A percentile compares a stretch with the other conserved stretches of the same genome.
These are phyloP conservation scores for Phyllostomus hastatus DNA, from an alignment of 2,113 vertebrate species.

Conservation along the genomic window DNA sequence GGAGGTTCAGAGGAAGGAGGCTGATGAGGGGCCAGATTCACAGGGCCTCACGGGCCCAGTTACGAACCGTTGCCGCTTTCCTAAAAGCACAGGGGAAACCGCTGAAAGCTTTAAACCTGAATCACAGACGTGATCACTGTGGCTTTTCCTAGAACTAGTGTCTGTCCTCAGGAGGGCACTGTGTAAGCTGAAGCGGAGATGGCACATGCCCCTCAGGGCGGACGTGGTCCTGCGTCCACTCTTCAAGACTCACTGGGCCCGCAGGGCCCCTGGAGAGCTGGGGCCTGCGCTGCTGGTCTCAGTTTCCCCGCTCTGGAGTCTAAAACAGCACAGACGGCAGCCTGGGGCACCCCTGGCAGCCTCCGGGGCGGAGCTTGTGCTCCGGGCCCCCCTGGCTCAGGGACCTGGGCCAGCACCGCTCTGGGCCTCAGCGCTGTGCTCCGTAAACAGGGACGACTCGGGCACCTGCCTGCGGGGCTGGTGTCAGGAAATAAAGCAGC, in stretches of 20 bases:
- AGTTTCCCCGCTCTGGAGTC: neutral
- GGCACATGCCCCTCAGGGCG: neutral
- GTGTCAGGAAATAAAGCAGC: neutral
- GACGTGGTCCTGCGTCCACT: neutral
- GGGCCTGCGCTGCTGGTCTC: neutral
- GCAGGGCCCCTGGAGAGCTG: neutral
- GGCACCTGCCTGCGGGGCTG: neutral
- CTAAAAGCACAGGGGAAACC: neutral
- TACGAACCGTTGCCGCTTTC: neutral
- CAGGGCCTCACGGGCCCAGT: neutral
- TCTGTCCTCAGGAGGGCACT: neutral
- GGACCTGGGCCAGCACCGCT: neutral
- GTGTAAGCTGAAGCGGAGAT: too few relatives aligned
- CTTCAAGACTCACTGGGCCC: neutral
- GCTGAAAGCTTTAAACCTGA: neutral
- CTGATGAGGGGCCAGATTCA: neutral
- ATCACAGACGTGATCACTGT: neutral
- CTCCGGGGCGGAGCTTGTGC: neutral
- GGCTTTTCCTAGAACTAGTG: neutral
- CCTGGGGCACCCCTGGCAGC: neutral
- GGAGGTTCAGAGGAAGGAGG: neutral
- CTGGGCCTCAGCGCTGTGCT: neutral
- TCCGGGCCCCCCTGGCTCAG: neutral
- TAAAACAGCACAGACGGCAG: neutral
- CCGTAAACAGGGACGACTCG: neutral